Evolutionary conservation across 2,888 invertebrate species (phyloP).

Genomic region (Caenorhabditis sulstoni): DNA sequence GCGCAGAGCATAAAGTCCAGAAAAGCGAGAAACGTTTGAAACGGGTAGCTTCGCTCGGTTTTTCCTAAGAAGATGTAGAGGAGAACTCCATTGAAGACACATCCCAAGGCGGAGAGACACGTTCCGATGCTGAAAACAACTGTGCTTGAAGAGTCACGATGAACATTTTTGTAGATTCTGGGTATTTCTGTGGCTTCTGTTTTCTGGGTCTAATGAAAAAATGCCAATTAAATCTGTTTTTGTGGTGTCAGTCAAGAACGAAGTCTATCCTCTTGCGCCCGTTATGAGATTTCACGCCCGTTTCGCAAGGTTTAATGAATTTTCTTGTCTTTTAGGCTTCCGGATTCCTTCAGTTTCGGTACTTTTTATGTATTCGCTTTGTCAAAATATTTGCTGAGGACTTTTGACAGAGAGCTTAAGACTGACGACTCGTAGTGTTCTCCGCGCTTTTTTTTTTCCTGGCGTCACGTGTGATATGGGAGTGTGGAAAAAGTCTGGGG

Average conservation of each 20-base stretch:
- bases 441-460: conserved; percentile 16
- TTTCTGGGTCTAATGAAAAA: conserved; percentile 31
- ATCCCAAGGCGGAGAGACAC: conserved; percentile 65
- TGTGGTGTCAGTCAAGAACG: conserved; percentile 14
- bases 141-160: too few relatives aligned
- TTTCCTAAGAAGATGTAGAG: conserved; percentile 65
- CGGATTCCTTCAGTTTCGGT: conserved; percentile 3
- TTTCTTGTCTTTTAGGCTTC: neutral
- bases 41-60: conserved; percentile 54
- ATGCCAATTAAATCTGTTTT: conserved; percentile 44
- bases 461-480: conserved; percentile 55
- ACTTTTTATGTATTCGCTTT: conserved; percentile 16
- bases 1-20: conserved; percentile 71
- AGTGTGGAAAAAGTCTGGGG: conserved; percentile 28
- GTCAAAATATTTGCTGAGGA: conserved; percentile 38
- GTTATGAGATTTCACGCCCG: conserved; percentile 17
- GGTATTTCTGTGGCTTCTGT: conserved; percentile 8
- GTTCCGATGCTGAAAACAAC: conserved; percentile 65
- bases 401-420: conserved; percentile 33
- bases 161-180: neutral
- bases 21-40: conserved; percentile 68
- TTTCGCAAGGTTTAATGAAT: conserved; percentile 16
- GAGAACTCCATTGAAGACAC: conserved; percentile 65
- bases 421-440: conserved; percentile 44
- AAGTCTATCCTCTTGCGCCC: neutral